Conservation (phyloP, 2,888 invertebrate species). For the Heteromyza rotundicornis region DNA sequence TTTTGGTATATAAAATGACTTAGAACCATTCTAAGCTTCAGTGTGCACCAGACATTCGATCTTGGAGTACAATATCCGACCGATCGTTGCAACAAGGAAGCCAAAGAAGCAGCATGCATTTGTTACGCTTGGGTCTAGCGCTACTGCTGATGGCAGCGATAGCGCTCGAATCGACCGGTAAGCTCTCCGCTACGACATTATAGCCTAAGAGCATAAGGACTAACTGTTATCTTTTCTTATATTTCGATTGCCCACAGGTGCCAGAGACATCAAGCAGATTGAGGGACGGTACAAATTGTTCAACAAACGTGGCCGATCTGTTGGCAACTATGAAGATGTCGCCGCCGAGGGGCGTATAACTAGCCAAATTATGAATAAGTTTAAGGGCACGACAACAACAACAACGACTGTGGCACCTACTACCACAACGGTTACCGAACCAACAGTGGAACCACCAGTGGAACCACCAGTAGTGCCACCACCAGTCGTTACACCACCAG, state of each 20-base stretch:
- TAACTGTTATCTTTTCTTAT: too few relatives aligned
- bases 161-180: constrained; percentile 31
- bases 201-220: neutral
- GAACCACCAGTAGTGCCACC: neutral
- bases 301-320: constrained; percentile 23
- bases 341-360: constrained; percentile 40
- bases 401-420: constrained; percentile 22
- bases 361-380: constrained; percentile 36
- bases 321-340: constrained; percentile 32
- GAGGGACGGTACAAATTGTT: constrained; percentile 26
- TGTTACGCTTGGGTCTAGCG: constrained; percentile 22
- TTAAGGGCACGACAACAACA: constrained; percentile 30
- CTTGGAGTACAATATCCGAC: constrained; percentile 13
- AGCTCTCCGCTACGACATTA: neutral
- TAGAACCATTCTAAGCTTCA: constrained; percentile 31
- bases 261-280: constrained; percentile 13
- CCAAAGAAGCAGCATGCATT: constrained; percentile 21
- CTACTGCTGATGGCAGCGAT: constrained; percentile 30
- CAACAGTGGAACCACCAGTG: neutral
- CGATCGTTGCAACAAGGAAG: neutral
- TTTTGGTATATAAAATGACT: constrained; percentile 37
- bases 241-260: constrained; percentile 8
- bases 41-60: constrained; percentile 28
- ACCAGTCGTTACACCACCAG: neutral
- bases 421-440: neutral